These are phyloP conservation scores for Xenopus borealis DNA, from an alignment of 2,113 vertebrate genomes.

Conservation along the genomic window DNA sequence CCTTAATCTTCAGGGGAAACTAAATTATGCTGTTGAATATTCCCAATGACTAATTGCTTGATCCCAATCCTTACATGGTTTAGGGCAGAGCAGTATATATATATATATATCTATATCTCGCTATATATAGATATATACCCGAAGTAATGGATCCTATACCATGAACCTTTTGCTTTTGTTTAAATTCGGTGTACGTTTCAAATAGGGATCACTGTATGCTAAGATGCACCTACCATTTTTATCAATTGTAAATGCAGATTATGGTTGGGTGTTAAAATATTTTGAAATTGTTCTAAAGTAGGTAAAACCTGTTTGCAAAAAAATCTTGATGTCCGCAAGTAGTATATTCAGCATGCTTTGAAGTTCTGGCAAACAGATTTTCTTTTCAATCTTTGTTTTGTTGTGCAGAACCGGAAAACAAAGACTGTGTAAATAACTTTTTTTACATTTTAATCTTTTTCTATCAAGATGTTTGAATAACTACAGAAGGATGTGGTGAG, in stretches of 20 bases:
- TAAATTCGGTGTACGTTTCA: not conserved
- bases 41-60: no score
- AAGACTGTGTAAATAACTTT: constrained; percentile 81
- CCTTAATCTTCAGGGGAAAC: no score
- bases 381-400: constrained; percentile 54
- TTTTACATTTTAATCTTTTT: constrained; percentile 86
- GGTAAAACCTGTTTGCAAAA: constrained; percentile 2
- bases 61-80: no score
- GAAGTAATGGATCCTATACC: no score
- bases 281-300: not conserved
- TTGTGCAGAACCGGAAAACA: constrained; percentile 77
- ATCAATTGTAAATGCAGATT: constrained; percentile 5
- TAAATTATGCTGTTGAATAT: no score
- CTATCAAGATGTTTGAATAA: constrained; percentile 74
- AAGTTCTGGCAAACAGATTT: constrained; percentile 8
- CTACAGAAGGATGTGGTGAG: constrained; percentile 62
- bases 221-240: not conserved
- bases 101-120: not conserved
- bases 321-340: not conserved
- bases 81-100: not conserved
- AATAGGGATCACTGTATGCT: constrained; percentile 4
- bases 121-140: no score
- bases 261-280: not conserved
- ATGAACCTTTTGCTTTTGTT: not conserved
- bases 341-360: constrained; percentile 26